Evolutionary conservation across 2,113 vertebrate species (phyloP).

Genomic region (Turdus rufiventris): DNA sequence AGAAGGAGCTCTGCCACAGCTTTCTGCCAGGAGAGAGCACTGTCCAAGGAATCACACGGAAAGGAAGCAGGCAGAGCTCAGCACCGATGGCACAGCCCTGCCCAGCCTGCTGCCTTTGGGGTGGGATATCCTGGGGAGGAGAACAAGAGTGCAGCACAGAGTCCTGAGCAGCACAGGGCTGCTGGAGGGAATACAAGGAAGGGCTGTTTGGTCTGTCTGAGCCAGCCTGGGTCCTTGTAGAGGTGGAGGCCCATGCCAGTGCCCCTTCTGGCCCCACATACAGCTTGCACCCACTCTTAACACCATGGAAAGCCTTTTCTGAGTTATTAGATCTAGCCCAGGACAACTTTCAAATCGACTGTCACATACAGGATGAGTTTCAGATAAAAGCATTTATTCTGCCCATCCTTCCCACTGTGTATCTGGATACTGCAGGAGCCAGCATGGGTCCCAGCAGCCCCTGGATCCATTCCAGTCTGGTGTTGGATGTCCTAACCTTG

Average conservation of each 20-base stretch:
- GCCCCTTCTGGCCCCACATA: not conserved
- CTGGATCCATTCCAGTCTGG: not conserved
- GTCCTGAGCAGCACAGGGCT: not conserved
- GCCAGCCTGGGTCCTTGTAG: not conserved
- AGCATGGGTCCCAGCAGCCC: fast-evolving
- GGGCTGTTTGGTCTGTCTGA: not conserved
- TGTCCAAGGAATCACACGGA: not conserved
- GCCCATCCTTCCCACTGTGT: not conserved
- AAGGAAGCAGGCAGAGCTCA: not conserved
- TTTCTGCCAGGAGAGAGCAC: not conserved
- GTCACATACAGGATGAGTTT: not conserved
- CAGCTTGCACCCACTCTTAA: not conserved
- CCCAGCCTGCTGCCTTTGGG: not conserved
- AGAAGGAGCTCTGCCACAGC: not conserved
- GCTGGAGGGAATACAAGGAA: not conserved
- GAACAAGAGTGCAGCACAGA: too few relatives aligned
- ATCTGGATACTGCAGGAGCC: not conserved
- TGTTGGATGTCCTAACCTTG: slow-evolving; percentile 23
- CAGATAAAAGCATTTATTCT: not conserved
- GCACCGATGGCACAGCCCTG: fast-evolving
- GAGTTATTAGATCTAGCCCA: not conserved
- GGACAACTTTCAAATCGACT: not conserved
- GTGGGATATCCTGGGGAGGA: not conserved
- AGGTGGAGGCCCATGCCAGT: fast-evolving
- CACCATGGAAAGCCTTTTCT: not conserved